Base-by-base conservation (phyloP, 2,797 vertebrate genomes). In the Tenualosa thibaudeaui region DNA sequence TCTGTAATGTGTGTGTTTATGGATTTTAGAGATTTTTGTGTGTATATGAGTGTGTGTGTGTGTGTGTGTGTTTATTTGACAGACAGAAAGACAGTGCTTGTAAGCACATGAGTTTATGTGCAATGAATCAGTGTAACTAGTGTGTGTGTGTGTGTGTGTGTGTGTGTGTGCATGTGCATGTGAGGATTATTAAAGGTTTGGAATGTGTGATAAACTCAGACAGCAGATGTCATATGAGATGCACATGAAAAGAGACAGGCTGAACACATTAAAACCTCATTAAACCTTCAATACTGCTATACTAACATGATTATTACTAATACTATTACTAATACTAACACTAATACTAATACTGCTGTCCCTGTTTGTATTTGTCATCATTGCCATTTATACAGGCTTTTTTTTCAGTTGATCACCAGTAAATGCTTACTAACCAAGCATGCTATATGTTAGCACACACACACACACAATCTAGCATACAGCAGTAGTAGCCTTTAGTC, bases 21-120 rank as follows among this genome's bases (percentile, higher is more conserved):
- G 86, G 86, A 85, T 87, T 87, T 85, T 78, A 85, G 84, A 84
- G 84, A 86, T 84, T 82, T 82, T n/a, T 65, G 53, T 84, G 82
- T 82, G 24, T 81, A 71, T 56, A 49, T 17, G 17, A 83, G 81
- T 50, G 65, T 87, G n/a, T 68, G 53, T 65, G 58, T 81, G 58
- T 81, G 71, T 85, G 84, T 58, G 53, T 58, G 37, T 5, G n/a
- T 62, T 62, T 24, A 62, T 62, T 22, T 62, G 58, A 24, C 58
- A 62, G 7, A 60, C 22, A 24, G 7, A 24, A 24, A 62, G 58
- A 8, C 22, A 62, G 22, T 24, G 58, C 58, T 62, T 62, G 58
- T 62, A 24, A n/a, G n/a, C 17, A 62, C 58, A 62, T 24, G 58
- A 24, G n/a, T 62, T 62, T 62, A 10, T 8, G n/a, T 10, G 7